Base-by-base conservation (phyloP, 2,888 invertebrate species). In the Pyralis farinalis region DNA sequence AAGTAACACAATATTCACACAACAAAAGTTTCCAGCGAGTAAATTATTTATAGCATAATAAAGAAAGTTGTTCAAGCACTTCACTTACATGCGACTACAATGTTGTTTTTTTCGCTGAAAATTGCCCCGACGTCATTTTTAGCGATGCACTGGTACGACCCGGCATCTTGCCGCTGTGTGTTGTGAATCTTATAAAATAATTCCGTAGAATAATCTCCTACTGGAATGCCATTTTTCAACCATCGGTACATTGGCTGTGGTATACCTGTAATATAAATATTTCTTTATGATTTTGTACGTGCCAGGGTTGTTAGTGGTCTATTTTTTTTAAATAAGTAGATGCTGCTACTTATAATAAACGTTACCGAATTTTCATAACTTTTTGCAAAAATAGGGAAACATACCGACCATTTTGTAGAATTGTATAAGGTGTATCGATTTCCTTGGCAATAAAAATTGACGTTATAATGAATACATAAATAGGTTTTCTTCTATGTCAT, bases 241-340 rank as follows among this genome's bases (percentile, higher is more conserved):
- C 98, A 98, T 70, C 94, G 93, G 86, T 97, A 98, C 81, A 94
- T 94, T 27, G 97, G 97, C 66, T 95, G 94, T n/a, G 98, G 98
- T 76, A 94, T 94, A 59, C 97, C 97, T 96, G 90, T 16, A 16
- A n/a, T n/a, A n/a, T n/a, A n/a, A n/a, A n/a, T n/a, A n/a, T n/a
- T n/a, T n/a, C n/a, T n/a, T n/a, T n/a, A n/a, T n/a, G n/a, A n/a
- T n/a, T n/a, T n/a, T n/a, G n/a, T n/a, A n/a, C n/a, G n/a, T n/a
- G n/a, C n/a, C n/a, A n/a, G n/a, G n/a, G n/a, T n/a, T n/a, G n/a
- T n/a, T n/a, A n/a, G n/a, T n/a, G n/a, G n/a, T n/a, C n/a, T n/a
- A n/a, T n/a, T n/a, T n/a, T n/a, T n/a, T n/a, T n/a, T n/a, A n/a
- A n/a, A n/a, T n/a, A n/a, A n/a, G n/a, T n/a, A n/a, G n/a, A n/a